Conservation (phyloP, 2,888 invertebrate species). For the Eretmocerus hayati region DNA sequence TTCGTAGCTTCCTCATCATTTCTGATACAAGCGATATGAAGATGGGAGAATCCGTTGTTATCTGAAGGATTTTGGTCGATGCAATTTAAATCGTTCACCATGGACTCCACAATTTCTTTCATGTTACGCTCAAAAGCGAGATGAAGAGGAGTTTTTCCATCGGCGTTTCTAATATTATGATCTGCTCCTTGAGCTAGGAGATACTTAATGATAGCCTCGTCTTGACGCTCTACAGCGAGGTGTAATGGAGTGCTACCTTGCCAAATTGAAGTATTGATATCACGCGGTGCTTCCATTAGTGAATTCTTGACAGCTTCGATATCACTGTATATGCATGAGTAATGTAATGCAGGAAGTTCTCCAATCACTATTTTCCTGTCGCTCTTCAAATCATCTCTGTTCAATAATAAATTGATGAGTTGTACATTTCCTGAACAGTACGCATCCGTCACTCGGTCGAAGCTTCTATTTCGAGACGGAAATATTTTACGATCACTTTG, state of each 20-base stretch:
- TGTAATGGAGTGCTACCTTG: neutral
- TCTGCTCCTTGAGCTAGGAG: neutral
- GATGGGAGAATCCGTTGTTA: slow-evolving; percentile 1
- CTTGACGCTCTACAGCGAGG: neutral
- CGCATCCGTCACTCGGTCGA: too few relatives aligned
- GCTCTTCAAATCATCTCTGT: too few relatives aligned
- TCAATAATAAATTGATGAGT: neutral
- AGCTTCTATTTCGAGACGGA: neutral
- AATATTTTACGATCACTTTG: neutral
- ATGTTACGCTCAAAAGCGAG: too few relatives aligned
- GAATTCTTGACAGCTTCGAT: neutral
- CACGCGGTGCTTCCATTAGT: neutral
- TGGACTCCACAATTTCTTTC: neutral
- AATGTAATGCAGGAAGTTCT: neutral
- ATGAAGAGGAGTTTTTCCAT: neutral
- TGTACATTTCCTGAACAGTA: too few relatives aligned
- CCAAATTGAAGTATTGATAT: neutral
- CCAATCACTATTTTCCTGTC: neutral
- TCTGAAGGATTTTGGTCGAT: neutral
- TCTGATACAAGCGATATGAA: neutral
- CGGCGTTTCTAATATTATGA: neutral
- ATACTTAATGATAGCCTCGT: neutral
- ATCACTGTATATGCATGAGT: neutral
- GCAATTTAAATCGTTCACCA: neutral
- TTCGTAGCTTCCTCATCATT: neutral